Conservation (phyloP, 1,140 invertebrate species). For the Rhynchophorus ferrugineus region DNA sequence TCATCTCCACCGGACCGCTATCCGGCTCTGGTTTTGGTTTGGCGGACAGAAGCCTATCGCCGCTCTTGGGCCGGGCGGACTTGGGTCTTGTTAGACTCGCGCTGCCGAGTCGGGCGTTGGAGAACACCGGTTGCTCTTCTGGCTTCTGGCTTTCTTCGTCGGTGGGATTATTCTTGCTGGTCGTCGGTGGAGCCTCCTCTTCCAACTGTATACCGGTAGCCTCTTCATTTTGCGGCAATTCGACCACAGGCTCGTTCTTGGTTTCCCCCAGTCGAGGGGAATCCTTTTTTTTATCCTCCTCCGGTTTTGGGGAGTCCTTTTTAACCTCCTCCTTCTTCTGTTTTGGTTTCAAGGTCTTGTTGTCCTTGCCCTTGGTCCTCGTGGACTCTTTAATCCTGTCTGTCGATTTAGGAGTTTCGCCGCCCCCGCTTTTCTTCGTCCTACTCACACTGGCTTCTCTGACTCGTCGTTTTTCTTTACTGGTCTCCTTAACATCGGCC, state of each 20-base stretch:
- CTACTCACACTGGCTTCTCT: slow-evolving; percentile 5
- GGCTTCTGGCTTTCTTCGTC: not conserved
- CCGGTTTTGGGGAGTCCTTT: not conserved
- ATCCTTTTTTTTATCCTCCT: not conserved
- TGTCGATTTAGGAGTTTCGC: slow-evolving; percentile 11
- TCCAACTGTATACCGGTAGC: not conserved
- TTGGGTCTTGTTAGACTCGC: slow-evolving; percentile 21
- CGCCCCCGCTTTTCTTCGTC: not conserved
- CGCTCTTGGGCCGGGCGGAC: slow-evolving; percentile 29
- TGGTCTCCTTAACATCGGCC: not conserved
- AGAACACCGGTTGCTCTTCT: not conserved
- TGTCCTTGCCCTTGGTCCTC: not conserved
- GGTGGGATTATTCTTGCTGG: not conserved
- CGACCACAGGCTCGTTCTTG: not conserved
- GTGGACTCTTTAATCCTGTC: slow-evolving; percentile 8
- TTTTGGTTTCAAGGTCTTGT: slow-evolving; percentile 5
- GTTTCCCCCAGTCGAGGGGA: not conserved
- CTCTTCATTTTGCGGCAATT: not conserved
- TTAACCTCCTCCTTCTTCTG: not conserved
- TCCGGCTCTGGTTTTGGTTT: not conserved
- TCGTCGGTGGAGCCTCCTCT: not conserved
- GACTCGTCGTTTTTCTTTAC: slow-evolving; percentile 9
- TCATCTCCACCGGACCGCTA: slow-evolving; percentile 2
- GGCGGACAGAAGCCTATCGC: slow-evolving; percentile 7
- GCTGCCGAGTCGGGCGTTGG: slow-evolving; percentile 13